Conservation (phyloP, 2,113 vertebrate genomes). For the Sander lucioperca region DNA sequence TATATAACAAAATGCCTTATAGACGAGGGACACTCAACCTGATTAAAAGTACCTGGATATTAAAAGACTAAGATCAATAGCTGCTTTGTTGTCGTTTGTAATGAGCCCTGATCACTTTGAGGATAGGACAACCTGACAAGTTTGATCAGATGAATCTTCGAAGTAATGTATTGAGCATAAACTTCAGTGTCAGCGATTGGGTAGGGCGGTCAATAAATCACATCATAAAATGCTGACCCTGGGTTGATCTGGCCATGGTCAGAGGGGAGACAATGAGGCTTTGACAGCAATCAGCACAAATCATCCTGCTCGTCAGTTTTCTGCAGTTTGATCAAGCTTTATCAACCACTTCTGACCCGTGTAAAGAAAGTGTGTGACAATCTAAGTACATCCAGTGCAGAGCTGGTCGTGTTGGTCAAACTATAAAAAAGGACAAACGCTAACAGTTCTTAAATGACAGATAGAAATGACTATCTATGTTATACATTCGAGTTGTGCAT, state of each 20-base stretch:
- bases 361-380: neutral
- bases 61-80: constrained; percentile 63
- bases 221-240: neutral
- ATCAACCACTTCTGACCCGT: constrained; percentile 21
- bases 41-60: constrained; percentile 82
- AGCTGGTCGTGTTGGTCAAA: neutral
- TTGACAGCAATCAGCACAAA: neutral
- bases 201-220: neutral
- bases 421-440: neutral
- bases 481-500: too few species aligned
- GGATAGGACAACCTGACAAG: neutral
- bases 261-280: neutral
- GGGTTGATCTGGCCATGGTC: neutral
- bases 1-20: constrained; percentile 83
- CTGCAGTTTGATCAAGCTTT: constrained; percentile 39
- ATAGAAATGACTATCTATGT: too few species aligned
- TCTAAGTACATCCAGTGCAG: neutral
- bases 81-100: constrained; percentile 52
- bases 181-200: neutral
- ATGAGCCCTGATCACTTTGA: neutral
- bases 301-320: neutral
- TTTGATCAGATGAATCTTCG: neutral
- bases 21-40: constrained; percentile 83
- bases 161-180: neutral
- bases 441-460: neutral